Percentiles rank a stretch among this genome's conserved stretches.
Conservation (phyloP, 2,113 vertebrate species). For the Prunella fulvescens region DNA sequence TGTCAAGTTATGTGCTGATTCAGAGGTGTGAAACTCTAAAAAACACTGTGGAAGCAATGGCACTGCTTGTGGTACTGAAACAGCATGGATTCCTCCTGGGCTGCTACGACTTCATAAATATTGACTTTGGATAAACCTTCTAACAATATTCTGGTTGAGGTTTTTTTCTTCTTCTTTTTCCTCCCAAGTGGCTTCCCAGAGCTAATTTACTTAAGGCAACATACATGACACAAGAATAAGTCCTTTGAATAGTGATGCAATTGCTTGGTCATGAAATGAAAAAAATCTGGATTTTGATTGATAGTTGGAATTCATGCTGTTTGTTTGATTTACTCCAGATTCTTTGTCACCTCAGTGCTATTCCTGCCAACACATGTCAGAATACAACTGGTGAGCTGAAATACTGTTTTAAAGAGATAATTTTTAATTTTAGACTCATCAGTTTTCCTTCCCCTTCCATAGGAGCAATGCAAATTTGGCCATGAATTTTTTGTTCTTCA, state of each 20-base stretch:
- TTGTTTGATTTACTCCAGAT: not conserved
- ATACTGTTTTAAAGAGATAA: not conserved
- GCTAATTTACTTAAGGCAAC: conserved; percentile 32
- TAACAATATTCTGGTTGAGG: not conserved
- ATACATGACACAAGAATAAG: conserved; percentile 24
- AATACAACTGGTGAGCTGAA: not conserved
- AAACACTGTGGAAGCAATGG: conserved; percentile 23
- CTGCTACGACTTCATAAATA: conserved; percentile 19
- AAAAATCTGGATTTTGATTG: not conserved
- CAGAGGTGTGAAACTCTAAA: conserved; percentile 36
- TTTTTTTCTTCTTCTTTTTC: not conserved
- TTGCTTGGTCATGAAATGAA: conserved; percentile 17
- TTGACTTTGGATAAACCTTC: conserved; percentile 59
- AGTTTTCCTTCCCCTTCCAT: not conserved
- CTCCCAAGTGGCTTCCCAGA: conserved; percentile 22
- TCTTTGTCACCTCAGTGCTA: not conserved
- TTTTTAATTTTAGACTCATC: not conserved
- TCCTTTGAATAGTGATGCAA: conserved; percentile 17
- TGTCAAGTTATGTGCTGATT: conserved; percentile 51
- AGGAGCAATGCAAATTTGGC: not conserved
- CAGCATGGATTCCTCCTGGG: conserved; percentile 13
- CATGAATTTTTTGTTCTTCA: not conserved
- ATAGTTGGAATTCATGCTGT: not conserved
- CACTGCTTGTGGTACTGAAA: conserved; percentile 47
- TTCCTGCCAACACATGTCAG: not conserved